Evolutionary conservation across 2,113 vertebrate species (phyloP), one percentile per base, ranked within the genome.

Genomic region (Rhinogobius similis): DNA sequence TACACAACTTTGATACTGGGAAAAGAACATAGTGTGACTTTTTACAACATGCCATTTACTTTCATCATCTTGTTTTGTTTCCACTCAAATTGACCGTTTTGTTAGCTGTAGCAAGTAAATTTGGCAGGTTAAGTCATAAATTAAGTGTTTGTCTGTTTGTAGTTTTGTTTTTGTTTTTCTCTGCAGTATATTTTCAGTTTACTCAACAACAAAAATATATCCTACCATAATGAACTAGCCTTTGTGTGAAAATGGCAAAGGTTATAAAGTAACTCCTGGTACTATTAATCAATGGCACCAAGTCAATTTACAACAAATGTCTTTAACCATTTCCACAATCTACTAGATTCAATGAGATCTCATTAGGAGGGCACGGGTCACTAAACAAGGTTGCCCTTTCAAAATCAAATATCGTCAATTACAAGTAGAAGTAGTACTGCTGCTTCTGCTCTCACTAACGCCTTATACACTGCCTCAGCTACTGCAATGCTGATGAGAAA

Each of bases 261-360:
- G 71, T 76, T 75, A 72, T 72, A 70, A 66, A 52, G 9, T 52
- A 32, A 68, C 68, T 66, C 73, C 73, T 83, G 70, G 80, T 62
- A 85, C 74, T 58, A 62, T 64, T 84, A 84, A 91, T 89, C 82
- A 82, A 91, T 89, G 84, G 62, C 65, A 61, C 71, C 43, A 7
- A 89, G 86, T 90, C 82, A 83, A 88, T 91, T 88, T 79, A 52
- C 73, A 83, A 79, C 77, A 67, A 44, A 82, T 72, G 77, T 68
- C 73, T 82, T 83, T 78, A 43, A 64, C 77, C 77, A 71, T 67
- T 26, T 46, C 61, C 78, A 50, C 70, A 78, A 84, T 87, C 72
- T 62, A 55, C 23, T 55, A 14, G 23, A 26, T 26, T 6, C 52
- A 14, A 55, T 55, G 14, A 11, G 12, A 55, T 24, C 52, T 26